A percentile compares a stretch with the other conserved stretches of the same genome.
phyloP scores from a whole-genome alignment of 2,888 invertebrate species.

The Masnerella sp. region DNA sequence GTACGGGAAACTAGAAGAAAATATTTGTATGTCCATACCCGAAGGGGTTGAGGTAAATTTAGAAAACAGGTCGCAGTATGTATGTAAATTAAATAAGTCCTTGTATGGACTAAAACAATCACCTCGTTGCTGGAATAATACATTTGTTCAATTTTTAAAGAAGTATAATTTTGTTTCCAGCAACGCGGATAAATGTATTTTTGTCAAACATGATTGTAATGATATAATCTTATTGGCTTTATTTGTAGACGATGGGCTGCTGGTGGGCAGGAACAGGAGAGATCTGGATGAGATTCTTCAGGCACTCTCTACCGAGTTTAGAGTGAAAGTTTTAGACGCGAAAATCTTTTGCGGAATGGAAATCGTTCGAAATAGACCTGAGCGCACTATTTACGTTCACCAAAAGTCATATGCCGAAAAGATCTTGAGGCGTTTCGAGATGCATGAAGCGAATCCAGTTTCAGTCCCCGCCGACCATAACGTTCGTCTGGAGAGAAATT shows the following conservation, averaged over 20 bases:
- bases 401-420: constrained; percentile 48
- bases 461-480: constrained; percentile 45
- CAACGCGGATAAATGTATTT: constrained; percentile 63
- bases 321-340: constrained; percentile 32
- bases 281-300: constrained; percentile 19
- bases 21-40: constrained; percentile 45
- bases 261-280: constrained; percentile 42
- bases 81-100: constrained; percentile 66
- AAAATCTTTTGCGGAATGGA: constrained; percentile 57
- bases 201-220: constrained; percentile 7
- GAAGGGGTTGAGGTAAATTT: constrained; percentile 32
- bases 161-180: constrained; percentile 58
- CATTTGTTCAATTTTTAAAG: constrained; percentile 59
- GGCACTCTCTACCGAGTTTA: constrained; percentile 27
- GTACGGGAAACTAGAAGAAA: constrained; percentile 50
- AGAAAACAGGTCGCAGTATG: constrained; percentile 44
- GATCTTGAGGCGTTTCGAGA: constrained; percentile 46
- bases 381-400: constrained; percentile 41
- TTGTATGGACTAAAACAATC: constrained; percentile 69
- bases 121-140: constrained; percentile 65
- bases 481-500: constrained; percentile 8
- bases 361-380: constrained; percentile 37
- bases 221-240: constrained; percentile 47
- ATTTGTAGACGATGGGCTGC: constrained; percentile 61
- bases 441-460: constrained; percentile 51